Conservation (phyloP, 2,888 invertebrate species). For the Drosophila koepferae region DNA sequence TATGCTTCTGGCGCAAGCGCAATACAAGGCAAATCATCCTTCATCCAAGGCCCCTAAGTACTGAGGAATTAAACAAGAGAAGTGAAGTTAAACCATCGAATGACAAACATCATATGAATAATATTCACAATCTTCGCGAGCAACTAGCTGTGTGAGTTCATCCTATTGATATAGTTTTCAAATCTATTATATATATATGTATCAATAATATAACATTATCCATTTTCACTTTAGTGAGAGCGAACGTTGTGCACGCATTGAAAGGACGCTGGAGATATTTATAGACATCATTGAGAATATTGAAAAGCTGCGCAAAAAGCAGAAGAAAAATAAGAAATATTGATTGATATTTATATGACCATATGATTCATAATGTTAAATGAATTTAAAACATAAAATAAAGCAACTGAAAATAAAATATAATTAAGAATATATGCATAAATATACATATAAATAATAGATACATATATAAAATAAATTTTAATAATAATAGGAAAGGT, state of each 20-base stretch:
- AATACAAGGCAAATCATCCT: background rate
- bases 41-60: accelerated
- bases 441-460: too few relatives aligned
- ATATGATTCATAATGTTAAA: too few relatives aligned
- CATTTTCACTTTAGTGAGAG: background rate
- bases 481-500: too few relatives aligned
- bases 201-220: too few relatives aligned
- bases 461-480: too few relatives aligned
- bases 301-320: background rate
- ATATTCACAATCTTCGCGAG: conserved; percentile 12
- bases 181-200: too few relatives aligned
- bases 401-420: too few relatives aligned
- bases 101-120: background rate
- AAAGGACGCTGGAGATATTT: conserved; percentile 16
- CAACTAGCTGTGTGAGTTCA: conserved; percentile 22
- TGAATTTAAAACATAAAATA: too few relatives aligned
- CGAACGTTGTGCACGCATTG: conserved; percentile 21
- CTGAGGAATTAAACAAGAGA: background rate
- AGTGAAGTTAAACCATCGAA: background rate
- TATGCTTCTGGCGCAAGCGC: conserved; percentile 7
- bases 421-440: too few relatives aligned
- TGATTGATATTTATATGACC: background rate
- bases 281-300: conserved; percentile 15
- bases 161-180: background rate
- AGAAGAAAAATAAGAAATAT: background rate